Evolutionary conservation across 2,888 invertebrate genomes (phyloP).

Genomic region (Dolomedes plantarius): DNA sequence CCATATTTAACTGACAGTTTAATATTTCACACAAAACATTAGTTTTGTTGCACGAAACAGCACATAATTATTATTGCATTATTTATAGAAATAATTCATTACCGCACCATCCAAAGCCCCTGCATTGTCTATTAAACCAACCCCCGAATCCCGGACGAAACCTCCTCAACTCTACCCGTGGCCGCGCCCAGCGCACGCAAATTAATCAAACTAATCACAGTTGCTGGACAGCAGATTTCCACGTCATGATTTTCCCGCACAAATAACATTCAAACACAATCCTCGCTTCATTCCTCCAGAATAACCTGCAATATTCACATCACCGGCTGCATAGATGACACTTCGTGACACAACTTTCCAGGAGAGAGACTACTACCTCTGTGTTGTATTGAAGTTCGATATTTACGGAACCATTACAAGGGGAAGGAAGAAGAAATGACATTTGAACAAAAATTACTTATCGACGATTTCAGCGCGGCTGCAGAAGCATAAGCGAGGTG

Average conservation of each 20-base stretch:
- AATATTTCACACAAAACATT: no score
- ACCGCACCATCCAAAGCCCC: no score
- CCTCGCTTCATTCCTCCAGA: not conserved
- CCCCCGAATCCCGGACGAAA: not conserved
- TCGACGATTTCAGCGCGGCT: slow-evolving; percentile 57
- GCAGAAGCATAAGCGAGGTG: slow-evolving; percentile 36
- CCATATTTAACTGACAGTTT: no score
- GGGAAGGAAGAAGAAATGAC: slow-evolving; percentile 38
- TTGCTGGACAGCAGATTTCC: not conserved
- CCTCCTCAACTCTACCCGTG: not conserved
- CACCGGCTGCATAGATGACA: not conserved
- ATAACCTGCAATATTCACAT: not conserved
- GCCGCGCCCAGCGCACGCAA: not conserved
- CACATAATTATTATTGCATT: no score
- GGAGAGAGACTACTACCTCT: slow-evolving; percentile 31
- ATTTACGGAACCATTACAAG: slow-evolving; percentile 42
- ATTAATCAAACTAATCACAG: not conserved
- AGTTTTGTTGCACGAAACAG: no score
- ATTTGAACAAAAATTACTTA: slow-evolving; percentile 70
- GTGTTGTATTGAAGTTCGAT: slow-evolving; percentile 62
- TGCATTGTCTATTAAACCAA: not conserved
- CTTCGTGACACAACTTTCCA: not conserved
- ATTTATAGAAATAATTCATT: no score
- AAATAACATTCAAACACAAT: not conserved
- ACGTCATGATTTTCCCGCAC: not conserved